Evolutionary conservation across 2,113 vertebrate species (phyloP).

Genomic region (Macrotus californicus): DNA sequence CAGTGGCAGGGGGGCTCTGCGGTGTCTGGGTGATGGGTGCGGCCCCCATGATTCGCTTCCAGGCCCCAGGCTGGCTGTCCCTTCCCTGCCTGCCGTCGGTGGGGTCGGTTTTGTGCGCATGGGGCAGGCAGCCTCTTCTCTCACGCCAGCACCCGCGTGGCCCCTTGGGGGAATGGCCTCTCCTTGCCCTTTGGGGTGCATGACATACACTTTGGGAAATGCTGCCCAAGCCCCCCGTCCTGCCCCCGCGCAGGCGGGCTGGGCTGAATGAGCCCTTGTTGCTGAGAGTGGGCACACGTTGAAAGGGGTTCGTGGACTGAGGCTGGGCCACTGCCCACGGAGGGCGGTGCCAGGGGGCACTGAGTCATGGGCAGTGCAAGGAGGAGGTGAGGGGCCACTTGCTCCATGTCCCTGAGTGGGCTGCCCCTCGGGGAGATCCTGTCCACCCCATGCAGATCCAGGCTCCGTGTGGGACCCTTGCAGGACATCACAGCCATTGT

Average conservation of each 20-base stretch:
- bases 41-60: too few relatives aligned
- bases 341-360: neutral
- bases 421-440: too few relatives aligned
- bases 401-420: rapidly evolving
- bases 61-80: neutral
- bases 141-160: neutral
- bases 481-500: rapidly evolving
- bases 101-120: rapidly evolving
- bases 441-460: rapidly evolving
- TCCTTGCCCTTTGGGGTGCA: neutral
- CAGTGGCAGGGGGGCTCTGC: neutral
- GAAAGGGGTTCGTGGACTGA: neutral
- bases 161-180: neutral
- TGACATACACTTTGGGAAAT: neutral
- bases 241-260: rapidly evolving
- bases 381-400: neutral
- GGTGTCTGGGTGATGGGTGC: too few relatives aligned
- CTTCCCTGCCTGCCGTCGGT: rapidly evolving
- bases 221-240: neutral
- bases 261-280: constrained; percentile 23
- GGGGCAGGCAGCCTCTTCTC: neutral
- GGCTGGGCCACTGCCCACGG: neutral
- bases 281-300: neutral
- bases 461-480: neutral
- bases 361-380: neutral